Evolutionary conservation across 1,140 invertebrate genomes (phyloP).

Genomic region (Drosophila gunungcola): DNA sequence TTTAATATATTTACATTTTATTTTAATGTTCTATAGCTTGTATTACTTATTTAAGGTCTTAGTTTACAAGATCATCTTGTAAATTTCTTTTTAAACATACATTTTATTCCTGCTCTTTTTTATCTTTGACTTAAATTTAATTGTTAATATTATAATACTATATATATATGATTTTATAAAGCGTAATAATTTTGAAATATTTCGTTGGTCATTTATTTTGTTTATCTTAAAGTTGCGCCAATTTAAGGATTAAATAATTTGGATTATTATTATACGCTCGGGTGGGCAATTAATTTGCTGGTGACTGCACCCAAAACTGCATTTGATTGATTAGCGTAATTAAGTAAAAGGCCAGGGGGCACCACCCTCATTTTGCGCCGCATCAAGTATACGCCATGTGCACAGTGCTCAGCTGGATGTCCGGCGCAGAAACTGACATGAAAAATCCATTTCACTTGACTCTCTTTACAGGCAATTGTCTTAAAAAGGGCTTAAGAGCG

Average conservation of each 20-base stretch:
- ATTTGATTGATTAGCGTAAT: constrained; percentile 44
- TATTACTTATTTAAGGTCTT: too few relatives aligned
- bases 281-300: constrained; percentile 34
- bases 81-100: too few relatives aligned
- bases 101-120: background rate
- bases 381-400: constrained; percentile 17
- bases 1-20: too few relatives aligned
- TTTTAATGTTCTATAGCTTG: too few relatives aligned
- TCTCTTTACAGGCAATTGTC: constrained; percentile 26
- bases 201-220: too few relatives aligned
- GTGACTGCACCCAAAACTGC: constrained; percentile 42
- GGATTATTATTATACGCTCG: constrained; percentile 21
- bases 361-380: background rate
- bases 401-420: background rate
- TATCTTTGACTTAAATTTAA: too few relatives aligned
- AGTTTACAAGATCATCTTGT: too few relatives aligned
- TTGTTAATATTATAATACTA: too few relatives aligned
- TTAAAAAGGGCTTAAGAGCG: background rate
- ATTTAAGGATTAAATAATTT: background rate
- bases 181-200: too few relatives aligned
- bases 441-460: constrained; percentile 29
- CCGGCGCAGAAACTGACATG: constrained; percentile 26
- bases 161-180: too few relatives aligned
- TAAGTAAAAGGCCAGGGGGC: constrained; percentile 10
- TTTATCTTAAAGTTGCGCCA: too few relatives aligned